phyloP scores from a whole-genome alignment of 2,113 vertebrate species.

The Columba janthina region DNA sequence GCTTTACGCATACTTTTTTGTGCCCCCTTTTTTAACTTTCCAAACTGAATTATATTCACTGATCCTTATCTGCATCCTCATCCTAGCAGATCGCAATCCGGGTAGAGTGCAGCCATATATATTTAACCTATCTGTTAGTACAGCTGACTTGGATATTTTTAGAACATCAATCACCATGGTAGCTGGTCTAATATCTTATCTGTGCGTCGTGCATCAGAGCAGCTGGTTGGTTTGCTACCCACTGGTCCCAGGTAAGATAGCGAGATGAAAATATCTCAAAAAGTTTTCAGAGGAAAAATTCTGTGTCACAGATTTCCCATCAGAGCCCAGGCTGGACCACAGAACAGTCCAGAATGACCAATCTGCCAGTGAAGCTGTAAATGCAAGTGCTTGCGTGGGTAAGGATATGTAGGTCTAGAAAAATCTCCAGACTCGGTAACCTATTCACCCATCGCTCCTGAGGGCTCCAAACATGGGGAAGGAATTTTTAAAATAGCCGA shows the following conservation, averaged over 20 bases:
- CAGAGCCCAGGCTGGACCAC: background rate
- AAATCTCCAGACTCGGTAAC: background rate
- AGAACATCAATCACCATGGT: slow-evolving; percentile 16
- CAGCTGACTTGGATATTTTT: slow-evolving; percentile 24
- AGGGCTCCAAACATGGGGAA: background rate
- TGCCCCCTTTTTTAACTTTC: background rate
- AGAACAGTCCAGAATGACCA: background rate
- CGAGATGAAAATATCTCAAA: background rate
- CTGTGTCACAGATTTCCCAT: background rate
- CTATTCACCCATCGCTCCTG: background rate
- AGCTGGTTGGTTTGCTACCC: background rate
- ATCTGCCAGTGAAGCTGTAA: background rate
- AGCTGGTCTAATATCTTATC: slow-evolving; percentile 26
- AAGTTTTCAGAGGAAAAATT: background rate
- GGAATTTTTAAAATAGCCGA: background rate
- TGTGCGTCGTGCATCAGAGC: background rate
- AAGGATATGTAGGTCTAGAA: background rate
- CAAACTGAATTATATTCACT: background rate
- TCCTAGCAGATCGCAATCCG: background rate
- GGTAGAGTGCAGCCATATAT: background rate
- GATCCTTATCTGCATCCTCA: background rate
- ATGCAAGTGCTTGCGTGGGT: background rate
- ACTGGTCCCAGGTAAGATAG: background rate
- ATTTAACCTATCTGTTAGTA: slow-evolving; percentile 45
- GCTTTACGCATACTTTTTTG: background rate